Base-by-base conservation (phyloP, 1,140 invertebrate species). In the Hylaeus volcanicus region DNA sequence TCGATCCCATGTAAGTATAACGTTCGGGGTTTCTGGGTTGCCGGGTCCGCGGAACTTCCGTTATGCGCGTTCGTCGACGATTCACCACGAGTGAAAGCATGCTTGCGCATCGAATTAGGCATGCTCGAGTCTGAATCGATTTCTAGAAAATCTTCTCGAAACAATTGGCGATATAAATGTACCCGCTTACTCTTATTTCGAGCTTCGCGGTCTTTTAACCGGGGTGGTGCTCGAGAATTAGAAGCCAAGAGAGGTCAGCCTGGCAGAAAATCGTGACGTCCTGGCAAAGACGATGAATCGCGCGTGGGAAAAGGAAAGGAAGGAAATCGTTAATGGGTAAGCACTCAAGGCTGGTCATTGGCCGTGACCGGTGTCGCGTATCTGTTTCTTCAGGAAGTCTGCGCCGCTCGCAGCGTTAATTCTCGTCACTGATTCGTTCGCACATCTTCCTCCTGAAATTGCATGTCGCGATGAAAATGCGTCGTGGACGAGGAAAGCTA, bases 1-100 rank as follows among this genome's bases (percentile, higher is more conserved):
- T 9, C 43, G 55, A 81, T 66, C 15, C 74, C 41, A 51, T 64
- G 56, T 26, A 26, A 26, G 26, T 55, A 56, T 65, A 61, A 64
- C 82, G 74, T 92, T 92, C 84, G 88, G 78, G 91, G 91, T 92
- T 92, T 92, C 89, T 92, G 87, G 92, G 92, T 92, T 92, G 90
- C 63, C 70, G 61, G 89, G 88, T 90, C 88, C 89, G 88, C 83
- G 87, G 83, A 79, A 90, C 88, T 90, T 91, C 91, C 92, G 90
- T 90, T 89, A 92, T 86, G 81, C 74, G 82, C 71, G 76, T 87
- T 82, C 68, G 56, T 70, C 86, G 75, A 72, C 68, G 53, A 82
- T 66, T n/a, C 66, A 79, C 70, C 37, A 72, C 70, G 88, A 91
- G 90, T 90, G 91, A 92, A 92, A 92, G 91, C 91, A 89, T 26